Evolutionary conservation across 2,113 vertebrate species (phyloP), one percentile per base, ranked within the genome.

Genomic region (Phaethon lepturus): DNA sequence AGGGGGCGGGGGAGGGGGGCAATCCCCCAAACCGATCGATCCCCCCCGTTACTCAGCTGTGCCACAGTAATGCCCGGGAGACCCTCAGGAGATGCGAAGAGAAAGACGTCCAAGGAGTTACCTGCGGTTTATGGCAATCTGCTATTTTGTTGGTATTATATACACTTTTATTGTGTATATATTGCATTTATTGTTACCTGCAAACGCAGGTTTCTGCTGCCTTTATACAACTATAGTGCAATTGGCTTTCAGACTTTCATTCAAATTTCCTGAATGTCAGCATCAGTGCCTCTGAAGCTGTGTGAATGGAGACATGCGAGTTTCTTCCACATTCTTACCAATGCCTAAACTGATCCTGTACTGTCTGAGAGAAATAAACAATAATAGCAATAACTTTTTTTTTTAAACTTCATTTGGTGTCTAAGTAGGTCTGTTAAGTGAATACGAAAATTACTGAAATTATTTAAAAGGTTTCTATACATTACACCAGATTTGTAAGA

Each of bases 1-100:
- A 38, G 38, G 38, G 45, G 45, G 17, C 7, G 45, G 38, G 44
- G 7, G 23, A 15, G 38, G 44, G 7, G 23, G 3, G 10, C 26
- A 17, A 23, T 22, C 7, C 13, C 26, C 38, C 24, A 10, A 35
- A 33, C 4, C 2, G 1, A 31, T n/a, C 5, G 1, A 3, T 19
- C 4, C 10, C 11, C 26, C 19, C 8, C 3, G 1, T 3, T 17
- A 0, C 14, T 13, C 29, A 3, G 28, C 64, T 4, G 29, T 10
- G 33, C 11, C 31, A 5, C 42, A 2, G 52, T 1, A 13, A 6
- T 0, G 5, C 4, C 3, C 7, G 38, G 7, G 15, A 7, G n/a
- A n/a, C 4, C 7, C 28, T 2, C 11, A 0, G 24, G 22, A 26
- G 10, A 9, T 2, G 17, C 19, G 2, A 5, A 17, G 28, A 63